Evolutionary conservation across 2,113 vertebrate genomes (phyloP).

Genomic region (Lipophrys pholis): DNA sequence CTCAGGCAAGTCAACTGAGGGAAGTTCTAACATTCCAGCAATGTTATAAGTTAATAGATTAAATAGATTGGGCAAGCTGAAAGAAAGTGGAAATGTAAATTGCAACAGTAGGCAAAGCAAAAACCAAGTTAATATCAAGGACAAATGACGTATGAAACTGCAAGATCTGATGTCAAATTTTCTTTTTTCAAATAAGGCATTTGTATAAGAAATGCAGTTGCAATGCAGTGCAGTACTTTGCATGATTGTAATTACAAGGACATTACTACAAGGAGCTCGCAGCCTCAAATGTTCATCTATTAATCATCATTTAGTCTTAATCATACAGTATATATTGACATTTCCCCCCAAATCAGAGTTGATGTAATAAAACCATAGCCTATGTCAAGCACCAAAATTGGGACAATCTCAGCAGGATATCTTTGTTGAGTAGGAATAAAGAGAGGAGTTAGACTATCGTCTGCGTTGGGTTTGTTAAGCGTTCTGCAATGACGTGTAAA

Average conservation of each 20-base stretch:
- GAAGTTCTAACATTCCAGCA: constrained; percentile 22
- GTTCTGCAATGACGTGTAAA: constrained; percentile 13
- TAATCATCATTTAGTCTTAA: neutral
- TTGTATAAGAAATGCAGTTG: constrained; percentile 10
- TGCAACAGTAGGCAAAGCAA: constrained; percentile 15
- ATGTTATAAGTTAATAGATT: constrained; percentile 27
- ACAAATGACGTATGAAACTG: constrained; percentile 38
- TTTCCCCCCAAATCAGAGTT: neutral
- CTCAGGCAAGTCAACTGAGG: neutral
- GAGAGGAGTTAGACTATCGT: constrained; percentile 19
- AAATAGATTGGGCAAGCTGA: constrained; percentile 36
- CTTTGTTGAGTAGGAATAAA: constrained; percentile 30
- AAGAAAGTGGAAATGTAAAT: constrained; percentile 30
- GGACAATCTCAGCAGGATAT: constrained; percentile 7
- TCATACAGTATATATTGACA: constrained; percentile 27
- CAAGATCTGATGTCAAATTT: constrained; percentile 18
- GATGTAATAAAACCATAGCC: neutral
- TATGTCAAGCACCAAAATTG: constrained; percentile 23
- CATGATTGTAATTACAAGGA: too few relatives aligned
- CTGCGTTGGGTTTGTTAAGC: constrained; percentile 22
- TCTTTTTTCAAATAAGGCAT: neutral
- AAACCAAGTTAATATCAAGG: constrained; percentile 12
- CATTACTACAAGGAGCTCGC: neutral
- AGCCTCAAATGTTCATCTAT: neutral
- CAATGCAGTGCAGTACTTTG: too few relatives aligned